phyloP scores from a whole-genome alignment of 1,140 invertebrate species.

The Drosophila sp. region DNA sequence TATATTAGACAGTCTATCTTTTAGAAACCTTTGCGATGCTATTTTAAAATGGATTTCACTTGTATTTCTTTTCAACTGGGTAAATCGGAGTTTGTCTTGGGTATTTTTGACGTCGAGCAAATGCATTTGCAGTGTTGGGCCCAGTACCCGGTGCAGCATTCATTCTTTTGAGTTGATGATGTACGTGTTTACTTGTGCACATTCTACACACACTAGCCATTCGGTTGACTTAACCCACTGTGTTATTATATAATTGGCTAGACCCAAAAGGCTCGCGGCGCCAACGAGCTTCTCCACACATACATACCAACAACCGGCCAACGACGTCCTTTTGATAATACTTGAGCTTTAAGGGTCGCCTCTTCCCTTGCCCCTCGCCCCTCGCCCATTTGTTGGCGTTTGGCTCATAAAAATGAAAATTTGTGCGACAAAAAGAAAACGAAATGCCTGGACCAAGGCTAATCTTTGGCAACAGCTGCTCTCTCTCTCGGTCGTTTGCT shows the following conservation, averaged over 20 bases:
- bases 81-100: not conserved
- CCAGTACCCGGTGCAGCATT: conserved; percentile 29
- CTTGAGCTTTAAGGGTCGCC: conserved; percentile 4
- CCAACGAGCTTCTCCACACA: conserved; percentile 6
- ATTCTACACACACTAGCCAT: conserved; percentile 4
- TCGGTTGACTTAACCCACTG: conserved; percentile 13
- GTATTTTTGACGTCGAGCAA: not conserved
- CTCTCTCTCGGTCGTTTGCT: conserved; percentile 37
- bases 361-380: not conserved
- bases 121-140: not conserved
- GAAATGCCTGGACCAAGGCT: conserved; percentile 35
- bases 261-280: conserved; percentile 27
- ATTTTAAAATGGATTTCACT: too few relatives aligned
- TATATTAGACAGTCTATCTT: too few relatives aligned
- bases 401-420: conserved; percentile 75
- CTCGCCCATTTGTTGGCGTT: conserved; percentile 1
- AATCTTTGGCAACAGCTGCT: conserved; percentile 73
- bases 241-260: conserved; percentile 66
- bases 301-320: not conserved
- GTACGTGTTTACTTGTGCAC: conserved; percentile 40
- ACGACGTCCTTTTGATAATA: conserved; percentile 16
- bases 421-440: conserved; percentile 61
- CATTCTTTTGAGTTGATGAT: conserved; percentile 44
- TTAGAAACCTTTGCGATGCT: too few relatives aligned
- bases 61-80: too few relatives aligned